A percentile compares a stretch with the other conserved stretches of the same genome.
Evolutionary conservation across 2,797 vertebrate species (phyloP).

Genomic region (Schizothorax lantsangensis): DNA sequence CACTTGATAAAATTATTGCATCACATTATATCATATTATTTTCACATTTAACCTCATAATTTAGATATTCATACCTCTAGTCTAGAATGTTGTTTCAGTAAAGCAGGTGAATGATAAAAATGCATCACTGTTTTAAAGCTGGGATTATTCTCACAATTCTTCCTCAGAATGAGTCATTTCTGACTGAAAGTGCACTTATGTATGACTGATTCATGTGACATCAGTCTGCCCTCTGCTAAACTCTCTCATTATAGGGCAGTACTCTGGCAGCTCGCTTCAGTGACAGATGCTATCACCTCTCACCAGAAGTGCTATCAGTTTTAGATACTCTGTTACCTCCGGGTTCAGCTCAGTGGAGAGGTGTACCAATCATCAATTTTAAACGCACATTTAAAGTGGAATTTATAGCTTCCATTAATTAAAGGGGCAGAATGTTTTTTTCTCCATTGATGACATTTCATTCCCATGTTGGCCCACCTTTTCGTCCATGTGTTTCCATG

Average conservation of each 20-base stretch:
- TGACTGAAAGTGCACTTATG: background rate
- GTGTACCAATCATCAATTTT: background rate
- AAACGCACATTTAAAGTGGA: background rate
- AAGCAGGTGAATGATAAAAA: background rate
- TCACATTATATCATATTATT: background rate
- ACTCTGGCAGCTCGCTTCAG: background rate
- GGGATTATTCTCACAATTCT: conserved; percentile 8
- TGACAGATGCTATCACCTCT: conserved; percentile 40
- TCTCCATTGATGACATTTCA: conserved; percentile 9
- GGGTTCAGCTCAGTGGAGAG: background rate
- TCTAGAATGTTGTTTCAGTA: background rate
- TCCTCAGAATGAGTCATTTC: conserved; percentile 10
- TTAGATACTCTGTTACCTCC: conserved; percentile 5
- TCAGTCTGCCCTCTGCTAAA: conserved; percentile 29
- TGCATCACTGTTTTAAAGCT: background rate
- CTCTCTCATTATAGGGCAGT: conserved; percentile 5
- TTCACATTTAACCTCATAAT: background rate
- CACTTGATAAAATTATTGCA: background rate
- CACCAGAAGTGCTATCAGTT: conserved; percentile 37
- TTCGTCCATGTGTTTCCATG: conserved; percentile 82
- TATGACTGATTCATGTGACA: background rate
- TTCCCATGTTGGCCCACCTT: conserved; percentile 77
- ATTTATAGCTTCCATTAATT: background rate
- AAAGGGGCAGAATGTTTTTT: background rate
- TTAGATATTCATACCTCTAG: background rate